A percentile compares a stretch with the other conserved stretches of the same genome.
phyloP scores from a whole-genome alignment of 2,888 invertebrate species.

The Phortica magna region DNA sequence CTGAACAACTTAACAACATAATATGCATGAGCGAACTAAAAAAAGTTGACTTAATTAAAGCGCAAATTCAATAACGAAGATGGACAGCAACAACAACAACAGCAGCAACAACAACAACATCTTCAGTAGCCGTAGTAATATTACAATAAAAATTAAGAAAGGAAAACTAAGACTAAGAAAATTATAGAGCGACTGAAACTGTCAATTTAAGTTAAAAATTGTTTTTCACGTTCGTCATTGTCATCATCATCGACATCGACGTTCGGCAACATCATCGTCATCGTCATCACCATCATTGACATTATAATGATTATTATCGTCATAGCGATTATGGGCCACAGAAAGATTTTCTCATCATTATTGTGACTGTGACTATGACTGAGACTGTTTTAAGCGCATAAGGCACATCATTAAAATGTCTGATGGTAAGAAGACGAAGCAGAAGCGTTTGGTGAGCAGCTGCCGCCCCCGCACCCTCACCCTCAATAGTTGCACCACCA shows the following conservation, averaged over 20 bases:
- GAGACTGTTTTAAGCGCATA: background rate
- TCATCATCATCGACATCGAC: conserved; percentile 4
- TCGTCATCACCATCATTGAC: background rate
- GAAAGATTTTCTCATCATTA: conserved; percentile 24
- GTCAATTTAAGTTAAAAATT: conserved; percentile 33
- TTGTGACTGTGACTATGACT: background rate
- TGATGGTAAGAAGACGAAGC: background rate
- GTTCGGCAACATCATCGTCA: background rate
- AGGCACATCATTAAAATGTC: conserved; percentile 16
- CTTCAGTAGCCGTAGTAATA: background rate
- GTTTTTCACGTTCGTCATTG: conserved; percentile 17
- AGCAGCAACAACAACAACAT: background rate
- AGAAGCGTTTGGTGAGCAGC: background rate
- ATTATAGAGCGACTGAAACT: conserved; percentile 20
- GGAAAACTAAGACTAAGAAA: conserved; percentile 3
- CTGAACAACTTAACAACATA: conserved; percentile 28
- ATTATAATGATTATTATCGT: background rate
- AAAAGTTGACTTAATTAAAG: conserved; percentile 18
- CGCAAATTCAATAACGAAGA: conserved; percentile 23
- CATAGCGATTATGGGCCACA: background rate
- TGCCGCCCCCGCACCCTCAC: background rate
- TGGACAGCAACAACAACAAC: conserved; percentile 15
- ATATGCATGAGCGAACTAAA: background rate
- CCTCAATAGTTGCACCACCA: background rate
- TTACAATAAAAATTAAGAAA: background rate